Conservation (phyloP, 2,113 vertebrate species). For the Smithornis capensis region DNA sequence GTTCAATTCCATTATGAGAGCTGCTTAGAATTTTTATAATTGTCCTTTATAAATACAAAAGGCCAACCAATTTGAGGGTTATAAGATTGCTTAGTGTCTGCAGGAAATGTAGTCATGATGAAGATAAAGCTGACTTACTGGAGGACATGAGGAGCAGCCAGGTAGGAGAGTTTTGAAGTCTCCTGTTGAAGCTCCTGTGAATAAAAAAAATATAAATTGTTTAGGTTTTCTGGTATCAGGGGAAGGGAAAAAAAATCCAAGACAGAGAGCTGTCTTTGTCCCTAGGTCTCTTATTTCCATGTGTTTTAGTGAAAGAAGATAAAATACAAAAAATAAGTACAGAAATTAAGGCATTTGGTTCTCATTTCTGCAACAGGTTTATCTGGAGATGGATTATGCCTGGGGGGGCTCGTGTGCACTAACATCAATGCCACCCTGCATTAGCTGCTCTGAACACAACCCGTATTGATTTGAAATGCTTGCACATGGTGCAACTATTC, state of each 20-base stretch:
- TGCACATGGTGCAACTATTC: not conserved
- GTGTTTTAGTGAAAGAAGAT: not conserved
- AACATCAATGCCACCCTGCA: not conserved
- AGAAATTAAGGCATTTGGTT: not conserved
- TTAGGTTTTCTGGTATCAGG: not conserved
- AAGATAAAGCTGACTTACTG: not conserved
- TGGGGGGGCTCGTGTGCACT: not conserved
- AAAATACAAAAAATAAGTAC: not conserved
- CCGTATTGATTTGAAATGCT: not conserved
- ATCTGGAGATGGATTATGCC: not conserved
- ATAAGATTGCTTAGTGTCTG: not conserved
- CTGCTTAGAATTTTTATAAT: not conserved
- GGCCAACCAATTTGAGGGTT: not conserved
- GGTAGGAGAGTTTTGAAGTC: not conserved
- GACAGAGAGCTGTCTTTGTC: not conserved
- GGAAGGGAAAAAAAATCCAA: not conserved
- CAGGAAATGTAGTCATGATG: not conserved
- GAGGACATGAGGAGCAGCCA: not conserved
- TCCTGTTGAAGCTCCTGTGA: not conserved
- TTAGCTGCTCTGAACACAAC: not conserved
- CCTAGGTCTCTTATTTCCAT: not conserved
- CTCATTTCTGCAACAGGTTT: not conserved
- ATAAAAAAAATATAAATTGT: not conserved
- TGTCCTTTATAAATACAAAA: not conserved
- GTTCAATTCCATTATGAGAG: not conserved